These are phyloP conservation scores for Andrena marginata DNA, from an alignment of 2,888 invertebrate genomes.

Conservation along the genomic window DNA sequence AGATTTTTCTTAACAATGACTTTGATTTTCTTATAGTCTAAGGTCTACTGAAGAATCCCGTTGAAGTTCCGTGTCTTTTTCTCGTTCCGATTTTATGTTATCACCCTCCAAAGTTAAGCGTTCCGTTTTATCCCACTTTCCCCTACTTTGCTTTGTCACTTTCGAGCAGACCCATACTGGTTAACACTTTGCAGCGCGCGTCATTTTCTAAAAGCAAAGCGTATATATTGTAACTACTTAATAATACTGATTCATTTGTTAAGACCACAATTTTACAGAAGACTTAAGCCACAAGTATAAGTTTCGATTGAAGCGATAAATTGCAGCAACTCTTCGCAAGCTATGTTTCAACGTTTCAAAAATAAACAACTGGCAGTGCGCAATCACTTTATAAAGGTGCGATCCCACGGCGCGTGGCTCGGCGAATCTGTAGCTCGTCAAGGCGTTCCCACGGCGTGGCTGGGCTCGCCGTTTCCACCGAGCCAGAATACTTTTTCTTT, in stretches of 20 bases:
- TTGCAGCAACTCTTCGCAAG: constrained; percentile 18
- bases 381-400: neutral
- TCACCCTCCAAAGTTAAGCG: no score
- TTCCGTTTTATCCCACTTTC: no score
- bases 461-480: no score
- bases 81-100: no score
- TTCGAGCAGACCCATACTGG: constrained; percentile 29
- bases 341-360: constrained; percentile 6
- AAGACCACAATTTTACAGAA: neutral
- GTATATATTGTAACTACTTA: constrained; percentile 16
- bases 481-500: no score
- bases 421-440: no score
- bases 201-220: constrained; percentile 54
- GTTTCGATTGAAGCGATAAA: constrained; percentile 26
- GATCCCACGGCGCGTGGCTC: no score
- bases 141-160: neutral
- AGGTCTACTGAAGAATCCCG: no score
- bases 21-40: no score
- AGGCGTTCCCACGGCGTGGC: no score
- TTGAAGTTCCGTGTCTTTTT: no score
- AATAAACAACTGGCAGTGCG: constrained; percentile 11
- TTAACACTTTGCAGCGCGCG: constrained; percentile 46
- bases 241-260: neutral
- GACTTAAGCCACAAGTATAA: constrained; percentile 31
- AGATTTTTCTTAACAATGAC: no score